Evolutionary conservation across 2,888 invertebrate species (phyloP).

Genomic region (Agrochola litura): DNA sequence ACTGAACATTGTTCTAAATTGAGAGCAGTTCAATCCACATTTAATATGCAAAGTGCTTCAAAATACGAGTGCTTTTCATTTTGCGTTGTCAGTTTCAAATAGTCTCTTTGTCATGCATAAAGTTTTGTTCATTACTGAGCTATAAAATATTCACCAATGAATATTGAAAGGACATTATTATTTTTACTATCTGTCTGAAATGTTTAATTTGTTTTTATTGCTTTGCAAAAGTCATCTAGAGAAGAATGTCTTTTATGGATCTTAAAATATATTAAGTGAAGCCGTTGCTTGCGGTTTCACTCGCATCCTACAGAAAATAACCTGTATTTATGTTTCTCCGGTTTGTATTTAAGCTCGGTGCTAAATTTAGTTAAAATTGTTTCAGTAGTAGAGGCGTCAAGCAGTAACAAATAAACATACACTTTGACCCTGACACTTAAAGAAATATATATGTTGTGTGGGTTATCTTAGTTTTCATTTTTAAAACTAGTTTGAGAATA

Average conservation of each 20-base stretch:
- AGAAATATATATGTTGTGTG: neutral
- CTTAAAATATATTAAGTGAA: neutral
- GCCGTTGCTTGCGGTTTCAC: neutral
- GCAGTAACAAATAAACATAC: neutral
- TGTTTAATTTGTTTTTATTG: constrained; percentile 9
- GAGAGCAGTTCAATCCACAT: neutral
- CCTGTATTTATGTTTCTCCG: neutral
- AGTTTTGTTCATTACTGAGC: constrained; percentile 9
- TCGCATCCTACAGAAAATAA: neutral
- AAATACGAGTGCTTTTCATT: constrained; percentile 25
- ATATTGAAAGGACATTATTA: constrained; percentile 10
- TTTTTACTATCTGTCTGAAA: neutral
- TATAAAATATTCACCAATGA: constrained; percentile 28
- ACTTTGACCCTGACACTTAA: neutral
- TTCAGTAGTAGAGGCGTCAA: neutral
- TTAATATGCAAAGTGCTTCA: constrained; percentile 14
- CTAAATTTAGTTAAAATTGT: neutral
- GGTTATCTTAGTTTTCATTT: neutral
- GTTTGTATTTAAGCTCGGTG: neutral
- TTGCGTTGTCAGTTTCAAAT: constrained; percentile 10
- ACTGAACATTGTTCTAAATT: neutral
- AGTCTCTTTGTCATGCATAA: constrained; percentile 41
- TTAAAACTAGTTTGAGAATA: constrained; percentile 3
- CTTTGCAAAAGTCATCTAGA: constrained; percentile 1
- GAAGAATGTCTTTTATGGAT: neutral